Evolutionary conservation across 30 jellyfish, hydroid and myxozoan species (phyloP).

Genomic region (Aurelia sp.): DNA sequence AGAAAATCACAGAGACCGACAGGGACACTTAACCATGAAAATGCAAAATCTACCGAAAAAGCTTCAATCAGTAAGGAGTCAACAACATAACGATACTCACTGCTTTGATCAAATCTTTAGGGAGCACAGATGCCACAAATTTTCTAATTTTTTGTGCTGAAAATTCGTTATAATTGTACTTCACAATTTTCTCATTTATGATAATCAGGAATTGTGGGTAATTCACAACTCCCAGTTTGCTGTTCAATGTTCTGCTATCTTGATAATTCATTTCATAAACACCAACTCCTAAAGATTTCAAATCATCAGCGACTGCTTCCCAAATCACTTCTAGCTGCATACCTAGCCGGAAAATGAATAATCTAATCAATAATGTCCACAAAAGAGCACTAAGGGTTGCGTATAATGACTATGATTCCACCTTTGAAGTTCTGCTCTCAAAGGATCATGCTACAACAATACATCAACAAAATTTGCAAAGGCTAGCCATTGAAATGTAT

Average conservation of each 20-base stretch:
- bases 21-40: too few species aligned
- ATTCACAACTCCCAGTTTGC: slow-evolving; percentile 54
- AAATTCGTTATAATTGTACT: slow-evolving; percentile 48
- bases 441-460: too few species aligned
- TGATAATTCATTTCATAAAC: slow-evolving; percentile 67
- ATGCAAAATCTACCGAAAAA: too few species aligned
- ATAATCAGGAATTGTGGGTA: slow-evolving; percentile 81
- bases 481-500: too few species aligned
- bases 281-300: slow-evolving; percentile 77
- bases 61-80: too few species aligned
- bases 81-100: slow-evolving; percentile 19
- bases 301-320: slow-evolving; percentile 64
- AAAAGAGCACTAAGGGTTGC: too few species aligned
- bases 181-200: slow-evolving; percentile 57
- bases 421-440: too few species aligned
- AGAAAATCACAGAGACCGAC: too few species aligned
- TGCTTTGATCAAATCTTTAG: slow-evolving; percentile 53
- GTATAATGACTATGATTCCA: too few species aligned
- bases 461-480: too few species aligned
- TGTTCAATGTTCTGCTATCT: slow-evolving; percentile 40
- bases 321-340: slow-evolving; percentile 66
- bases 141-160: slow-evolving; percentile 51
- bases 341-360: too few species aligned
- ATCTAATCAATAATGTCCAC: too few species aligned
- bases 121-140: slow-evolving; percentile 61